These are phyloP conservation scores for Acrobeloides nanus DNA, from an alignment of 2,888 invertebrate genomes.

Conservation along the genomic window DNA sequence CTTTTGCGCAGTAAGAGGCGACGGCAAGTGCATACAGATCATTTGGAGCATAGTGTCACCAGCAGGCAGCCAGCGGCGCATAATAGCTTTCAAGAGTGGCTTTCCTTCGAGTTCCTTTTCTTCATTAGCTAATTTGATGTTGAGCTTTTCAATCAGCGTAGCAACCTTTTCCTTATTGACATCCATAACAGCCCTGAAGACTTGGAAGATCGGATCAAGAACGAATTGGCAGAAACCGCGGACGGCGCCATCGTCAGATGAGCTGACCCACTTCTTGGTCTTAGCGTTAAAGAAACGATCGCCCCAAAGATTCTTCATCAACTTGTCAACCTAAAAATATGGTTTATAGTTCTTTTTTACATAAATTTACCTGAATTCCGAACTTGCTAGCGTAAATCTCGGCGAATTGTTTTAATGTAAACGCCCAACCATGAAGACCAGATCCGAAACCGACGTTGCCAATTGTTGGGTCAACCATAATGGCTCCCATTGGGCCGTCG, in stretches of 20 bases:
- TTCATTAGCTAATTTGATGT: constrained; percentile 82
- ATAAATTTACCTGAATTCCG: constrained; percentile 67
- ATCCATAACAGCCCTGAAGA: constrained; percentile 78
- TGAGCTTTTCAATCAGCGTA: constrained; percentile 77
- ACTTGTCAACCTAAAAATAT: constrained; percentile 69
- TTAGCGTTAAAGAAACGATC: constrained; percentile 96
- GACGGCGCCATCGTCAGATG: constrained; percentile 65
- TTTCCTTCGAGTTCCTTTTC: constrained; percentile 95
- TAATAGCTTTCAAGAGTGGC: constrained; percentile 66
- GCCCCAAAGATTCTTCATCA: constrained; percentile 91
- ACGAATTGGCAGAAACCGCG: constrained; percentile 99
- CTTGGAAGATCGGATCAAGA: constrained; percentile 94
- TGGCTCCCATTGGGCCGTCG: constrained; percentile 96
- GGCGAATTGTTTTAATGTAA: constrained; percentile 97
- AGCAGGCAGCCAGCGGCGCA: constrained; percentile 98
- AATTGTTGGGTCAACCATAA: constrained; percentile 90
- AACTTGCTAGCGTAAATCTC: constrained; percentile 99
- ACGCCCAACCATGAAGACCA: constrained; percentile 99
- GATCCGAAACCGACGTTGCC: constrained; percentile 99
- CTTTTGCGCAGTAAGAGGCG: constrained; percentile 94
- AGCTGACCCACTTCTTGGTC: constrained; percentile 86
- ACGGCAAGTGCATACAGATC: constrained; percentile 99
- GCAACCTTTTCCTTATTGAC: constrained; percentile 89
- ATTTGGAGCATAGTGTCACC: constrained; percentile 99
- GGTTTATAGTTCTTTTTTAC: background rate